These are phyloP conservation scores for Montipora capitata DNA, from an alignment of 92 coral and sea anemone species.

Conservation along the genomic window DNA sequence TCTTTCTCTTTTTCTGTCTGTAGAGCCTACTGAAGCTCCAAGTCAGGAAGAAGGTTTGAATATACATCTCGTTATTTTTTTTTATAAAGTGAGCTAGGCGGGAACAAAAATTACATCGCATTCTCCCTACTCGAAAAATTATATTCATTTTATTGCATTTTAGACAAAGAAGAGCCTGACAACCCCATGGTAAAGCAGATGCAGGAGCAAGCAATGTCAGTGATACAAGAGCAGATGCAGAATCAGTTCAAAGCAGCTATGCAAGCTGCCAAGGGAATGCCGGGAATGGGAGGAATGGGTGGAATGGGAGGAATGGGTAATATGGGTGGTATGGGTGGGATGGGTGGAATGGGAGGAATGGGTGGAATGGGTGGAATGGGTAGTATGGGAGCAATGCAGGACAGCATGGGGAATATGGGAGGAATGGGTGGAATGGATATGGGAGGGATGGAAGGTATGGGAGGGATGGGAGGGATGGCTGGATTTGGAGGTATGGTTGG, in stretches of 20 bases:
- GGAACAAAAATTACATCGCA: not conserved
- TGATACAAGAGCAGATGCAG: conserved; percentile 82
- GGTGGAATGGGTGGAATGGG: conserved; percentile 56
- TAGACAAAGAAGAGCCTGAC: conserved; percentile 77
- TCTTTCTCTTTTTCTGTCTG: not conserved
- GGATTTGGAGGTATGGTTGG: conserved; percentile 72
- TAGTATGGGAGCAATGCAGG: conserved; percentile 50
- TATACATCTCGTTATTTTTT: not conserved
- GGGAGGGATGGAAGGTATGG: conserved; percentile 69
- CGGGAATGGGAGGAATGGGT: conserved; percentile 62
- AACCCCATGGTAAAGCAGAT: conserved; percentile 77
- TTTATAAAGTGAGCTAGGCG: not conserved
- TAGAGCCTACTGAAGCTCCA: conserved; percentile 57
- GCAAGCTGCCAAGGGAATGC: conserved; percentile 58
- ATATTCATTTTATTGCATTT: too few species aligned
- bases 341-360: conserved; percentile 70
- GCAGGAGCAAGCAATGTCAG: conserved; percentile 81
- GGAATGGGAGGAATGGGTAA: conserved; percentile 30
- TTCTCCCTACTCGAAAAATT: not conserved
- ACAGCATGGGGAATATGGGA: conserved; percentile 46
- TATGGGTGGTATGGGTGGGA: conserved; percentile 15
- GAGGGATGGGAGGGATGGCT: conserved; percentile 63
- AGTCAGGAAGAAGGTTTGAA: conserved; percentile 38
- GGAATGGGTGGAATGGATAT: conserved; percentile 60
- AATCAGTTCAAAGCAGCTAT: conserved; percentile 58